These are phyloP conservation scores for Apeltes quadracus DNA, from an alignment of 2,113 vertebrate genomes.

Conservation along the genomic window DNA sequence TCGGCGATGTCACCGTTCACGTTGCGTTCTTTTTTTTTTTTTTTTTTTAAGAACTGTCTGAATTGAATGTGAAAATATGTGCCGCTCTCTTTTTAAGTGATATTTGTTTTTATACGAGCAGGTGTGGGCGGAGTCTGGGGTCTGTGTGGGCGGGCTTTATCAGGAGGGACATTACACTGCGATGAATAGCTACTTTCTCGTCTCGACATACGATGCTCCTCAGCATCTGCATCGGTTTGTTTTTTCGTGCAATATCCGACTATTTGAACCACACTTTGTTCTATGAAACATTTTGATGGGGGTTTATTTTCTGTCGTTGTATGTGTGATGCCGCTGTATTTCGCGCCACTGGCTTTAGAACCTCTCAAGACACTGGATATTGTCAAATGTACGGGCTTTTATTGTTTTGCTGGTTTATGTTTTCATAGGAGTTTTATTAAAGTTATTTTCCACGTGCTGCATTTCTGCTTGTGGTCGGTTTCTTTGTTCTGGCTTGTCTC, in stretches of 20 bases:
- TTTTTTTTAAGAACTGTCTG: constrained; percentile 62
- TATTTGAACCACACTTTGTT: constrained; percentile 61
- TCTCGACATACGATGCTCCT: constrained; percentile 52
- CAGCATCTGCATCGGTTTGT: constrained; percentile 62
- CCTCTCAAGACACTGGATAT: constrained; percentile 79
- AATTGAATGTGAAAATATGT: constrained; percentile 71
- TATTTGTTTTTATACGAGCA: constrained; percentile 56
- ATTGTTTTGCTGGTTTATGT: constrained; percentile 70
- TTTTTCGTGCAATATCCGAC: constrained; percentile 79
- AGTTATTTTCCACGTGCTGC: constrained; percentile 70
- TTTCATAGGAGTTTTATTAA: constrained; percentile 80
- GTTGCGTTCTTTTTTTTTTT: no score
- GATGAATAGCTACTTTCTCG: constrained; percentile 56
- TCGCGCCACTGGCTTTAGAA: constrained; percentile 69
- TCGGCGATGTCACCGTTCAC: constrained; percentile 35
- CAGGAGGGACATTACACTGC: constrained; percentile 51
- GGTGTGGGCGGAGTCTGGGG: constrained; percentile 36
- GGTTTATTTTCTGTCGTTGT: constrained; percentile 56
- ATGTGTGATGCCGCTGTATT: constrained; percentile 63
- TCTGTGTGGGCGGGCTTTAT: constrained; percentile 38
- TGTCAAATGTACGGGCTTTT: constrained; percentile 78
- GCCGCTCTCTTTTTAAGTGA: constrained; percentile 49
- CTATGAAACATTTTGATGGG: constrained; percentile 55
- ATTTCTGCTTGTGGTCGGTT: constrained; percentile 23
- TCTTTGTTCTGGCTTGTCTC: neutral